Percentiles rank a stretch among this genome's conserved stretches.
phyloP scores from a whole-genome alignment of 2,888 invertebrate species.

The Drosophila austrosaltans region DNA sequence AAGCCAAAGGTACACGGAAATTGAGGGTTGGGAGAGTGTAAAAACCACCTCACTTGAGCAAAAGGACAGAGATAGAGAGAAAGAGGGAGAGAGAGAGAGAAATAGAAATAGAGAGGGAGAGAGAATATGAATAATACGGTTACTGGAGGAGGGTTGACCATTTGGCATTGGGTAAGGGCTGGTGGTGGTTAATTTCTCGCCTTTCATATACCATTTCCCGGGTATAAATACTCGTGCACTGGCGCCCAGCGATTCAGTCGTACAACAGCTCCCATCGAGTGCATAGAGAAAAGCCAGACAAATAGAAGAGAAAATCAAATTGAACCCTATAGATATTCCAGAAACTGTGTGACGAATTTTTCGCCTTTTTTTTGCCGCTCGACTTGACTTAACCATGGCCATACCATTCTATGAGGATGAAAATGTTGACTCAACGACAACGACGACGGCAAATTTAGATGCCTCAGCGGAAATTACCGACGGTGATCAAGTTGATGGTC shows the following conservation, averaged over 20 bases:
- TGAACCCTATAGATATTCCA: conserved; percentile 18
- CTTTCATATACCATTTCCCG: conserved; percentile 58
- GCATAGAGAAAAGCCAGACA: conserved; percentile 20
- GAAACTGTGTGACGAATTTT: background rate
- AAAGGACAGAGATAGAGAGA: conserved; percentile 24
- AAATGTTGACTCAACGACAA: conserved; percentile 28
- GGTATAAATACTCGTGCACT: conserved; percentile 65
- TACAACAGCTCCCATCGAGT: conserved; percentile 52
- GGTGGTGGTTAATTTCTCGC: conserved; percentile 37
- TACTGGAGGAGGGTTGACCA: conserved; percentile 40
- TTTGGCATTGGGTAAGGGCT: conserved; percentile 58
- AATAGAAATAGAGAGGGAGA: background rate
- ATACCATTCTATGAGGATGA: conserved; percentile 81
- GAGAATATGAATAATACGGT: conserved; percentile 3
- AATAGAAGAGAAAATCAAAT: conserved; percentile 20
- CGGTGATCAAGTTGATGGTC: conserved; percentile 79
- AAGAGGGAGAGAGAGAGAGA: conserved; percentile 24
- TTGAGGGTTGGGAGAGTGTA: conserved; percentile 21
- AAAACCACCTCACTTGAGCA: conserved; percentile 9
- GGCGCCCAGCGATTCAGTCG: conserved; percentile 63
- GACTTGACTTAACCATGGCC: conserved; percentile 70
- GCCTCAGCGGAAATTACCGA: conserved; percentile 47
- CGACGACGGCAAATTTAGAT: conserved; percentile 35
- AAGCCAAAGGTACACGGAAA: background rate
- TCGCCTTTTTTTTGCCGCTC: conserved; percentile 18